phyloP scores from a whole-genome alignment of 2,888 invertebrate species.

The Malacosoma neustria region DNA sequence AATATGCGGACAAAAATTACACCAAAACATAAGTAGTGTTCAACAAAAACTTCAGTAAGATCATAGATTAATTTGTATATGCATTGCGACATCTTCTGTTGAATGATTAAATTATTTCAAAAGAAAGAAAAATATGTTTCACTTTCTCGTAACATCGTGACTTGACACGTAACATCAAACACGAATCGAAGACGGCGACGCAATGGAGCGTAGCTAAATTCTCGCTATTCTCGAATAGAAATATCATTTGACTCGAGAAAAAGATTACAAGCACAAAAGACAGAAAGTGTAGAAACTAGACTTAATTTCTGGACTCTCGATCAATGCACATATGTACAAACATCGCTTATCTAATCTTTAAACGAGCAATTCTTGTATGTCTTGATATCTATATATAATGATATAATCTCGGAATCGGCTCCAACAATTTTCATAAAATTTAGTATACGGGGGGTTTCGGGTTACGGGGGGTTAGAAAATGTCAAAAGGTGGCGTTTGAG shows the following conservation, averaged over 20 bases:
- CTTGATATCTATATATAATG: too few species aligned
- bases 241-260: constrained; percentile 42
- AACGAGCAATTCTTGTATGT: too few species aligned
- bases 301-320: too few species aligned
- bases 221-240: constrained; percentile 45
- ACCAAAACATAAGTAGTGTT: background rate
- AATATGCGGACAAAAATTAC: background rate
- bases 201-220: constrained; percentile 54
- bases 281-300: too few species aligned
- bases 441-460: too few species aligned
- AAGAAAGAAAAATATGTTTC: background rate
- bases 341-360: too few species aligned
- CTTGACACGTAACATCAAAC: constrained; percentile 11
- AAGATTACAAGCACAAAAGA: too few species aligned
- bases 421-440: too few species aligned
- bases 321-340: too few species aligned
- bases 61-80: background rate
- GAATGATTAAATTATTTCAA: constrained; percentile 15
- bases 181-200: constrained; percentile 33
- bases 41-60: background rate
- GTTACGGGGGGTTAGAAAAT: too few species aligned
- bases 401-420: too few species aligned
- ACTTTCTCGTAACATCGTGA: background rate
- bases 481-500: too few species aligned
- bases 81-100: background rate